phyloP scores from a whole-genome alignment of 37 sponge, comb jelly and placozoan genomes.

The Crambe crambe region DNA sequence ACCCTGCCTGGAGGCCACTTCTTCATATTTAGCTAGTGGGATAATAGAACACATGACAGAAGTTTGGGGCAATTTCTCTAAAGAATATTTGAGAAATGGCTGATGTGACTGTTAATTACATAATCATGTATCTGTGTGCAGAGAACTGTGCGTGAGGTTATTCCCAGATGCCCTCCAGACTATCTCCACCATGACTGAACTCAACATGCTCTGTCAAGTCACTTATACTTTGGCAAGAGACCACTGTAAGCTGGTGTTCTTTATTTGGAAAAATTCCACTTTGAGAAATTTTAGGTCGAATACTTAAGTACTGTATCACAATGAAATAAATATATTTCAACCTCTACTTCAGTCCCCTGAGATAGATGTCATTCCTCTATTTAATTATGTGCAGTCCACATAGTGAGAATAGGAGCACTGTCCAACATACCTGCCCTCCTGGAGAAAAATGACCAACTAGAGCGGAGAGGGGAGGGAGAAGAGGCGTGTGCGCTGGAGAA shows the following conservation, averaged over 20 bases:
- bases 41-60: too few relatives aligned
- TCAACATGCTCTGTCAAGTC: constrained; percentile 39
- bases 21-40: too few relatives aligned
- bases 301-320: too few relatives aligned
- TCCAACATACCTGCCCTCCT: not conserved
- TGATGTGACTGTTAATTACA: too few relatives aligned
- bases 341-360: too few relatives aligned
- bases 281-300: too few relatives aligned
- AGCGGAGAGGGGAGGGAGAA: not conserved
- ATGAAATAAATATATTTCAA: too few relatives aligned
- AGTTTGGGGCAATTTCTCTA: too few relatives aligned
- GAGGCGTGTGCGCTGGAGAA: not conserved
- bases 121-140: too few relatives aligned
- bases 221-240: constrained; percentile 52
- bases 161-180: constrained; percentile 27
- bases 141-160: constrained; percentile 30
- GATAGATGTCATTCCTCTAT: not conserved
- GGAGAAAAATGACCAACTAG: not conserved
- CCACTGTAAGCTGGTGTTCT: constrained; percentile 35
- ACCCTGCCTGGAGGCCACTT: too few relatives aligned
- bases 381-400: not conserved
- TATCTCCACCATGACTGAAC: constrained; percentile 16
- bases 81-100: too few relatives aligned
- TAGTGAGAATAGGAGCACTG: not conserved
- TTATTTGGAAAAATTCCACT: not conserved